Percentiles rank a stretch among this genome's conserved stretches.
Evolutionary conservation across 2,113 vertebrate genomes (phyloP).

Genomic region (Lanius collurio): DNA sequence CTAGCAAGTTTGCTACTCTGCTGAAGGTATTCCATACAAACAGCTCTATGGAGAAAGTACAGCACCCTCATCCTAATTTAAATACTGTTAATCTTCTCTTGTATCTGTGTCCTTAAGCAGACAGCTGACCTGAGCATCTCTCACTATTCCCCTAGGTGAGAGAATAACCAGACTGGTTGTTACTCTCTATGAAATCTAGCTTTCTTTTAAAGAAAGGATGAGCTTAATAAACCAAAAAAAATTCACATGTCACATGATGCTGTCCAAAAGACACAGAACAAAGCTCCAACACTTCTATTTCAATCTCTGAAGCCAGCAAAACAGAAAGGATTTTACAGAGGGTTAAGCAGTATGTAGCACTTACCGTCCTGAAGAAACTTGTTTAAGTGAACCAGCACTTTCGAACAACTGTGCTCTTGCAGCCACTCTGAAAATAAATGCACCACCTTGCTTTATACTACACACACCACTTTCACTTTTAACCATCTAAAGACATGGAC

Average conservation of each 20-base stretch:
- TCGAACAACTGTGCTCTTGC: conserved; percentile 85
- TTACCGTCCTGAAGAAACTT: conserved; percentile 82
- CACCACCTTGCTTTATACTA: background rate
- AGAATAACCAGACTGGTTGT: background rate
- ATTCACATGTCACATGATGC: background rate
- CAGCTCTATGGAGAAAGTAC: background rate
- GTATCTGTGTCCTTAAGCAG: background rate
- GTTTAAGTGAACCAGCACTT: conserved; percentile 82
- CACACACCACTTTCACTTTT: background rate
- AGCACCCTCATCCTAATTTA: background rate
- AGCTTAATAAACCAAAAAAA: background rate
- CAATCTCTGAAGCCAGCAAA: background rate
- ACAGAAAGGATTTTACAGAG: background rate
- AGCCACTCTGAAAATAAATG: conserved; percentile 81
- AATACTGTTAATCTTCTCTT: background rate
- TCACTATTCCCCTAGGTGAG: background rate
- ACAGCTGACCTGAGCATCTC: background rate
- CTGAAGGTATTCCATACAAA: background rate
- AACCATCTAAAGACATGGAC: background rate
- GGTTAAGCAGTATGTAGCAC: background rate
- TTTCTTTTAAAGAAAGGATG: background rate
- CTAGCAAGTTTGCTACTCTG: background rate
- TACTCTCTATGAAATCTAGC: background rate
- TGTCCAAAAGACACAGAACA: background rate
- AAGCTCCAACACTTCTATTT: background rate